Percentiles rank a stretch among this genome's conserved stretches.
Evolutionary conservation across 1,140 invertebrate genomes (phyloP).

Genomic region (Micrasema minimum): DNA sequence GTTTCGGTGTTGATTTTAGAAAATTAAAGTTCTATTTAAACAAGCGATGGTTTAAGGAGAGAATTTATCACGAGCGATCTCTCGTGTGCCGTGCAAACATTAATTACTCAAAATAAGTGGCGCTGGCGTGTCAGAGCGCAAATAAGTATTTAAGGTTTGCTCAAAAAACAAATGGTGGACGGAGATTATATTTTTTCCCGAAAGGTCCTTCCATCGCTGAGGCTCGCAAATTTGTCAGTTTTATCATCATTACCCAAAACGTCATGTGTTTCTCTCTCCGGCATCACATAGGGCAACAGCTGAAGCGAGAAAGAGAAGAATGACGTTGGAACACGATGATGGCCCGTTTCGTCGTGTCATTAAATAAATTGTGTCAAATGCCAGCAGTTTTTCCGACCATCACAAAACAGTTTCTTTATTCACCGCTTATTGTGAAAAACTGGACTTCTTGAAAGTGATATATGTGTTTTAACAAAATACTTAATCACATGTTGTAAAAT

Average conservation of each 20-base stretch:
- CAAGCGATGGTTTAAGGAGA: conserved; percentile 32
- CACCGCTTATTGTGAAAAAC: conserved; percentile 25
- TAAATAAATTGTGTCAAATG: conserved; percentile 53
- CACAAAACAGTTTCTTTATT: conserved; percentile 9
- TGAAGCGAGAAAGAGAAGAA: conserved; percentile 18
- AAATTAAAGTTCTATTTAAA: conserved; percentile 33
- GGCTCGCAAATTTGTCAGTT: conserved; percentile 52
- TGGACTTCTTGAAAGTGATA: neutral
- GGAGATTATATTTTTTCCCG: conserved; percentile 50
- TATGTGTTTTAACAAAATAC: conserved; percentile 8
- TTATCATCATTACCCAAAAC: conserved; percentile 50
- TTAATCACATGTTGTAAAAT: neutral
- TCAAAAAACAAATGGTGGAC: conserved; percentile 49
- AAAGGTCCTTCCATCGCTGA: conserved; percentile 37
- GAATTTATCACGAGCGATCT: conserved; percentile 42
- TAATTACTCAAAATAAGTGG: conserved; percentile 54
- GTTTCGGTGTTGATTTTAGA: conserved; percentile 32
- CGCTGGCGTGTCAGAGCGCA: conserved; percentile 52
- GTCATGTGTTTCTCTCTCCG: conserved; percentile 32
- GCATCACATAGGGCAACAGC: neutral
- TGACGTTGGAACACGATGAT: conserved; percentile 34
- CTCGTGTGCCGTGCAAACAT: conserved; percentile 46
- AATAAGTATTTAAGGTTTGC: conserved; percentile 53
- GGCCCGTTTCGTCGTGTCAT: conserved; percentile 40
- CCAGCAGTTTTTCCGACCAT: conserved; percentile 40